Base-by-base conservation (phyloP, 2,888 invertebrate species). In the Rhorus exstirpatorius region DNA sequence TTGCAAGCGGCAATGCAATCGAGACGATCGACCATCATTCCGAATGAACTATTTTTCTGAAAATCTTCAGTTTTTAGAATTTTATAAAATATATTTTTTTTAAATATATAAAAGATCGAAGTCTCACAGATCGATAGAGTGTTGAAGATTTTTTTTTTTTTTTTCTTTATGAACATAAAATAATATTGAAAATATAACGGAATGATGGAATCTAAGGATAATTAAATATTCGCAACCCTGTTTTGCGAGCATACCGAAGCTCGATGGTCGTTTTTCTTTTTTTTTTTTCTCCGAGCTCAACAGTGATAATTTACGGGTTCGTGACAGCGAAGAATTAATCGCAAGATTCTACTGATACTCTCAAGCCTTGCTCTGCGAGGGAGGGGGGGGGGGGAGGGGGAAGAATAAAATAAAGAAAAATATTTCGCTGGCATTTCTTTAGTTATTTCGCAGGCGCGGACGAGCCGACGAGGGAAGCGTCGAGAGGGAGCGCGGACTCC, bases 341-440 rank as follows among this genome's bases (percentile, higher is more conserved):
- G 53, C 51, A 41, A 68, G 78, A 68, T 71, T 70, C 26, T 44
- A 44, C 60, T 46, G 70, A 78, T 68, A 70, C 51, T 21, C 35
- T n/a, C 6, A n/a, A 51, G 26, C 21, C 8, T 19, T 51, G n/a
- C 51, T 7, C 55, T 1, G 24, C 7, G 14, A 65, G 55, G 44
- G 31, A 58, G 46, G 46, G 12, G 38, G 24, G 51, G 12, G 21
- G 24, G 21, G 14, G 51, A 21, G 14, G 17, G 12, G 53, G 14
- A 58, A 14, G 12, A 38, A 74, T 38, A 21, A 55, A 38, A 49
- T 7, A 7, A 19, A 49, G 55, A 67, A 49, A 63, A 67, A 71
- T 53, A 24, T 70, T 70, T 38, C 53, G 71, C 77, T 60, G 74
- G 63, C 70, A 74, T 60, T 74, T 77, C 60, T 81, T 77, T 21